Base-by-base conservation (phyloP, 2,888 invertebrate genomes). In the Drosophila vallismaia region DNA sequence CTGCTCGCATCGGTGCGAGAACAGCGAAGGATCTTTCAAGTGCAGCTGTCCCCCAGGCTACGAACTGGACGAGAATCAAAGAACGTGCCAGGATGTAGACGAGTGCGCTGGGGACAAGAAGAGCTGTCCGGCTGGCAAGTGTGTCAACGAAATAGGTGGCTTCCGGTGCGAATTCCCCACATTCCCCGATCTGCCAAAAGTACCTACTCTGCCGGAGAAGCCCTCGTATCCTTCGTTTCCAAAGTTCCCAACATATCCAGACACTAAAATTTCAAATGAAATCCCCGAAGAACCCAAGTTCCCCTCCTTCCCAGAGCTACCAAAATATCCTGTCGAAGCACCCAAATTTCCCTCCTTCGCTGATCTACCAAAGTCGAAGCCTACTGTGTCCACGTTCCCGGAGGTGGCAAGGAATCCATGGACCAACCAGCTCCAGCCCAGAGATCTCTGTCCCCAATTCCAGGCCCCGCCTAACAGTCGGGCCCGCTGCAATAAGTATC, bases 11-110 rank as follows among this genome's bases (percentile, higher is more conserved):
- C 80, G 76, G 2, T 90, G 94, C 69, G 74, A 86, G 2, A 93
- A 93, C 71, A 86, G 89, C 0, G 89, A 91, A 6, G 94, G 93
- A 0, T 92, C 92, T 1, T 93, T 91, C 42, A 91, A 92, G 67
- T 96, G 96, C 86, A 89, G 90, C n/a, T 95, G 95, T 78, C 93
- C 93, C 10, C 83, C 90, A 2, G 95, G 95, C 0, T 94, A 92
- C 79, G 77, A 87, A 6, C 89, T 93, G 5, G 92, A 91, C 4
- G 9, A 1, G 4, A 86, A 89, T 12, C 92, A 92, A 50, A 92
- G 92, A 14, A 91, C 92, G 4, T 93, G 93, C 70, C 76, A 88
- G n/a, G 93, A 93, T 82, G 88, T 94, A 8, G 91, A 94, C 79
- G 94, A 94, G 87, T 94, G 94, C 72, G 77, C 90, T 9, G 75